These are phyloP conservation scores for Hyaena hyaena DNA, from an alignment of 2,113 vertebrate species.

Conservation along the genomic window DNA sequence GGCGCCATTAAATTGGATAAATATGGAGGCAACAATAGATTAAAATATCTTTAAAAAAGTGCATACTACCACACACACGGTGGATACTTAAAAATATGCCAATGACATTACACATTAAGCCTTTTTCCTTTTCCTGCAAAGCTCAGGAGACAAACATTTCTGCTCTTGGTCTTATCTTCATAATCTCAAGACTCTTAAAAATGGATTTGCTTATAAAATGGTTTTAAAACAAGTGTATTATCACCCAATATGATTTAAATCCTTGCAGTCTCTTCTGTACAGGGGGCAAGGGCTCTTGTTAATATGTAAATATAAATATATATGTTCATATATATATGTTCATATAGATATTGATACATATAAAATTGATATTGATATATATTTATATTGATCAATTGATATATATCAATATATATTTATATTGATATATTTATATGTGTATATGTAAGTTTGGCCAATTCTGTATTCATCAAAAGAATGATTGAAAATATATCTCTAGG, in stretches of 20 bases:
- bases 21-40: neutral
- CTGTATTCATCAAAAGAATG: neutral
- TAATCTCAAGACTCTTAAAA: neutral
- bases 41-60: neutral
- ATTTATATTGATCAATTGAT: too few relatives aligned
- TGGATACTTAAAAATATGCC: neutral
- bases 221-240: neutral
- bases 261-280: neutral
- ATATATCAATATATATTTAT: too few relatives aligned
- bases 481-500: neutral
- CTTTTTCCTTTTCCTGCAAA: neutral
- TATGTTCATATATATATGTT: too few relatives aligned
- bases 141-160: neutral
- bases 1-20: neutral
- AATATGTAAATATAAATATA: neutral
- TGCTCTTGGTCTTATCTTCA: neutral
- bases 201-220: neutral
- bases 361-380: too few relatives aligned
- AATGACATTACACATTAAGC: neutral
- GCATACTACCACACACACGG: neutral
- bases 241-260: neutral
- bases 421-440: too few relatives aligned
- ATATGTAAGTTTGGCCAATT: neutral
- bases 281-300: neutral
- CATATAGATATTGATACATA: too few relatives aligned